Base-by-base conservation (phyloP, 2,888 invertebrate genomes). In the Muschampia plurimacula region DNA sequence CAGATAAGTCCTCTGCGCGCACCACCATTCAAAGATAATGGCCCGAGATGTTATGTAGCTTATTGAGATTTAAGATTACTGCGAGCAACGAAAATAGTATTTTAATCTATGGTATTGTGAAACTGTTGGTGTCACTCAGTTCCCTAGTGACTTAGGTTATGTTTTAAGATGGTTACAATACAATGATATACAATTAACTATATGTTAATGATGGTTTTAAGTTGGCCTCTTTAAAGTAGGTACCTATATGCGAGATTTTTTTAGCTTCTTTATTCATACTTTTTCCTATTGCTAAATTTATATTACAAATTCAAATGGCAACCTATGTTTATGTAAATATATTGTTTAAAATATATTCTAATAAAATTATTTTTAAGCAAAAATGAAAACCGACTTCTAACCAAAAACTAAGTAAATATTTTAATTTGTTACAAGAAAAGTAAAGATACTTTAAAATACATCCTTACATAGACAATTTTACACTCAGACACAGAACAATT, bases 11-110 rank as follows among this genome's bases (percentile, higher is more conserved):
- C 83, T 81, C 81, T 84, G 86, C 86, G 86, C 89, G 89, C 89
- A 89, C 86, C 89, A 84, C 88, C 86, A 92, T 92, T 91, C 87
- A 88, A 89, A 91, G 89, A 92, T 92, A 91, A 92, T 92, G 88
- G 87, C 85, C 89, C 87, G 84, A 91, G 90, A 91, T 91, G 90
- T 91, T 91, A 87, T 86, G 88, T 86, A 83, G 87, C 86, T 87
- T 88, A 88, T 89, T 85, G 85, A 90, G 73, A 73, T 73, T 68
- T 68, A 77, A 88, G 86, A 85, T 86, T 86, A 83, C 80, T 78
- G 63, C 9, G 10, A 46, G 57, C 49, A 65, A 68, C 68, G 63
- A 64, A 68, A 73, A 73, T 74, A 67, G 2, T 69, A 63, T 57
- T 71, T 70, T 68, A 71, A 67, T 74, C n/a, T n/a, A n/a, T 62